Conservation (phyloP, 2,113 vertebrate species). For the Apistogramma diplotaenia region DNA sequence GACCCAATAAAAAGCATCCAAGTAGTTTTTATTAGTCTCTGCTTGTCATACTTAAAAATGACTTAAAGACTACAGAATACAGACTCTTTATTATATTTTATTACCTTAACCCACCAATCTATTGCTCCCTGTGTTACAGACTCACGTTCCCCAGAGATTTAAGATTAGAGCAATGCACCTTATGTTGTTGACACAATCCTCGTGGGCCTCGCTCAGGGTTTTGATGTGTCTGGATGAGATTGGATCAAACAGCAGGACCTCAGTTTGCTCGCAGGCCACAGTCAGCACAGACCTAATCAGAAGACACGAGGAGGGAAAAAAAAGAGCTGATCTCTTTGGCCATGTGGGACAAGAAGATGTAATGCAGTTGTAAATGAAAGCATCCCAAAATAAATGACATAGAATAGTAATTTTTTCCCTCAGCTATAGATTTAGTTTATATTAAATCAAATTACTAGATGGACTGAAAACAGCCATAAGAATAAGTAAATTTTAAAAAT, state of each 20-base stretch:
- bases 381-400: neutral
- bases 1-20: neutral
- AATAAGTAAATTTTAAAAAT: accelerated
- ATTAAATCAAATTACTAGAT: neutral
- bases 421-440: neutral
- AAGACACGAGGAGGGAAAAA: neutral
- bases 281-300: constrained; percentile 89
- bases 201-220: constrained; percentile 95
- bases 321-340: neutral
- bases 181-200: constrained; percentile 99
- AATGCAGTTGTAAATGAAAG: neutral
- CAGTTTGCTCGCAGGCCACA: constrained; percentile 96
- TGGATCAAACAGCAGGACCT: constrained; percentile 96
- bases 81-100: neutral
- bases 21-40: neutral
- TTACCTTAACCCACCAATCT: neutral
- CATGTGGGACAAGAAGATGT: neutral
- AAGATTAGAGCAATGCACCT: constrained; percentile 71
- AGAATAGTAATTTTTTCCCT: accelerated
- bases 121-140: neutral
- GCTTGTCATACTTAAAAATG: neutral
- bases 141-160: neutral
- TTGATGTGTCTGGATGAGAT: constrained; percentile 97
- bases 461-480: neutral
- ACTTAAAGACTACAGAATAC: neutral